Base-by-base conservation (phyloP, 2,797 vertebrate genomes). In the Dipus sagitta region DNA sequence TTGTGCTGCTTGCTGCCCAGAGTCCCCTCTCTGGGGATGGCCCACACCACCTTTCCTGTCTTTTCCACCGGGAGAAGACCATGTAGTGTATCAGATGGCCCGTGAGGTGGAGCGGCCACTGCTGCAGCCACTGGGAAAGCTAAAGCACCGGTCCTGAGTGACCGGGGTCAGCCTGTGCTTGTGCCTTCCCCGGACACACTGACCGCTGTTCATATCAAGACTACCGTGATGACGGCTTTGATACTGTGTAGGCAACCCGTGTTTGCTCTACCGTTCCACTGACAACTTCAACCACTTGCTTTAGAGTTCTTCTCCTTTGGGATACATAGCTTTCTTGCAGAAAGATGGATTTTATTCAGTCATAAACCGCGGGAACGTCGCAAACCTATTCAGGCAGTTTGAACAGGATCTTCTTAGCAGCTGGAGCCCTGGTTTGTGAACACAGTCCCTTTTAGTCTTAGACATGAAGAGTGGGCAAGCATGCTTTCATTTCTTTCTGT, bases 231-330 rank as follows among this genome's bases (percentile, higher is more conserved):
- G 84, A 82, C 23, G 62, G 3, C 74, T 60, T 32, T 58, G 82
- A 18, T 88, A 71, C 75, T 89, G 76, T 81, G 54, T 65, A 23
- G 52, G 78, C 34, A 83, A 72, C 65, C 74, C 91, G 67, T 84
- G 77, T 72, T 80, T 52, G 72, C 78, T 86, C 38, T 71, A 26
- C 24, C 10, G 30, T 91, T 89, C 17, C 47, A 8, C 17, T 76
- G 65, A 86, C 65, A 86, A 28, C 77, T 75, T 67, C n/a, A 62
- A 34, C 11, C 0, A 83, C 91, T 90, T n/a, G 65, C 74, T 84
- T 94, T 60, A 42, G 32, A 86, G 80, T 86, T 85, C 24, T 78
- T 88, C 30, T 74, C 6, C 14, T 91, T 80, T 72, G 88, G 72
- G 79, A 82, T 72, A 17, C 32, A 9, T 30, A 26, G 34, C 62